phyloP scores from a whole-genome alignment of 2,797 vertebrate species.

The Lepus townsendii region DNA sequence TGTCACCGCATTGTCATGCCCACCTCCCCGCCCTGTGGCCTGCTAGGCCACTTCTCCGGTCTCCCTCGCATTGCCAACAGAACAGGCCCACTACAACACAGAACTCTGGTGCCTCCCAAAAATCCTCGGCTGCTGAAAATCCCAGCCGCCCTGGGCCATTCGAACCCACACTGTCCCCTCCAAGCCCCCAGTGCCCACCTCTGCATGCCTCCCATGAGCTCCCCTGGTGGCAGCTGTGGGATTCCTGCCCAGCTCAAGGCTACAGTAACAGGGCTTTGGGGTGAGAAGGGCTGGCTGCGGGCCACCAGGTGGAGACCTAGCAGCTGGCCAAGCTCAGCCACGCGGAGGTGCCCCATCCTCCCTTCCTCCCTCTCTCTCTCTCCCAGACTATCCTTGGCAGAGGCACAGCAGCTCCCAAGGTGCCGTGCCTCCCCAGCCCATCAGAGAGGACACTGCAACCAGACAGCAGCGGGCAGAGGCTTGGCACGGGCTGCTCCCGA shows the following conservation, averaged over 20 bases:
- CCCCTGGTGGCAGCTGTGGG: not conserved
- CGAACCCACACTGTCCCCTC: not conserved
- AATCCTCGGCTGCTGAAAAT: not conserved
- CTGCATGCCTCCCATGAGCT: not conserved
- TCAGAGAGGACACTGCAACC: slow-evolving; percentile 53
- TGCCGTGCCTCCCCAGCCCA: not conserved
- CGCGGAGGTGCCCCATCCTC: not conserved
- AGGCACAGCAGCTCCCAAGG: not conserved
- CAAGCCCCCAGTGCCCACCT: not conserved
- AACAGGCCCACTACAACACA: not conserved
- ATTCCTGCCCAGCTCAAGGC: not conserved
- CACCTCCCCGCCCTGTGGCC: not conserved
- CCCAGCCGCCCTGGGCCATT: not conserved
- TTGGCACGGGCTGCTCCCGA: slow-evolving; percentile 34
- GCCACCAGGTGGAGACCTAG: not conserved
- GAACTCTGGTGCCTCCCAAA: not conserved
- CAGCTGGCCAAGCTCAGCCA: not conserved
- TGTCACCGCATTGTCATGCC: too few relatives aligned
- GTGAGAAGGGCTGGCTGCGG: not conserved
- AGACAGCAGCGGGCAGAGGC: slow-evolving; percentile 57
- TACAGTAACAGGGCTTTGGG: not conserved
- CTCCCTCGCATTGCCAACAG: not conserved
- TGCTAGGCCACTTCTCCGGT: not conserved
- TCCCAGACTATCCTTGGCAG: not conserved
- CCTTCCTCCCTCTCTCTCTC: not conserved